phyloP scores from a whole-genome alignment of 1,140 invertebrate genomes.

The Charaxes varanes region DNA sequence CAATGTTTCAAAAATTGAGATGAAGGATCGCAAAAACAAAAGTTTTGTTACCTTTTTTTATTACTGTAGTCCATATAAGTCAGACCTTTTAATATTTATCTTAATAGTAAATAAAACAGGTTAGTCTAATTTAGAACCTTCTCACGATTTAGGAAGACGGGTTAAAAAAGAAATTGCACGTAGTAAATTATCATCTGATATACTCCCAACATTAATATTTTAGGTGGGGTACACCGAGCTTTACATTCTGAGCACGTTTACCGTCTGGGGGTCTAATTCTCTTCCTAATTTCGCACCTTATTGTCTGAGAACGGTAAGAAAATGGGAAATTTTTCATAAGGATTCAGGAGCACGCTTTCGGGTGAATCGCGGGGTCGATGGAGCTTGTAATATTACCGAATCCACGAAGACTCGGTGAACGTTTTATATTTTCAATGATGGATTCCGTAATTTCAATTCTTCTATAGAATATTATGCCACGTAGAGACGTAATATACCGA shows the following conservation, averaged over 20 bases:
- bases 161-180: no score
- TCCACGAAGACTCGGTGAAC: conserved; percentile 15
- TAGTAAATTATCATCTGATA: conserved; percentile 15
- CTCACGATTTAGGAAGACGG: no score
- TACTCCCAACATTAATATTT: conserved; percentile 13
- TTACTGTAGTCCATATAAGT: no score
- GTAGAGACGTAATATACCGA: no score
- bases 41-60: no score
- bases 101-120: no score
- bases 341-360: conserved; percentile 41
- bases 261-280: conserved; percentile 57
- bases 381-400: conserved; percentile 18
- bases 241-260: conserved; percentile 47
- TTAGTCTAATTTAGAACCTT: no score
- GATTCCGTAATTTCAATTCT: not conserved
- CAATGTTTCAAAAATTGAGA: no score
- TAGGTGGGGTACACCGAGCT: conserved; percentile 27
- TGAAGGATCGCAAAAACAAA: no score
- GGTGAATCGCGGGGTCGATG: conserved; percentile 13
- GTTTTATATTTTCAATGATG: conserved; percentile 2
- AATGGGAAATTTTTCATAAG: conserved; percentile 57
- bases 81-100: no score
- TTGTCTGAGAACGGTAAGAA: conserved; percentile 54
- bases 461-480: not conserved
- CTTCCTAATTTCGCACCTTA: conserved; percentile 70